Evolutionary conservation across 2,113 vertebrate genomes (phyloP).

Genomic region (Trogon melanurus): DNA sequence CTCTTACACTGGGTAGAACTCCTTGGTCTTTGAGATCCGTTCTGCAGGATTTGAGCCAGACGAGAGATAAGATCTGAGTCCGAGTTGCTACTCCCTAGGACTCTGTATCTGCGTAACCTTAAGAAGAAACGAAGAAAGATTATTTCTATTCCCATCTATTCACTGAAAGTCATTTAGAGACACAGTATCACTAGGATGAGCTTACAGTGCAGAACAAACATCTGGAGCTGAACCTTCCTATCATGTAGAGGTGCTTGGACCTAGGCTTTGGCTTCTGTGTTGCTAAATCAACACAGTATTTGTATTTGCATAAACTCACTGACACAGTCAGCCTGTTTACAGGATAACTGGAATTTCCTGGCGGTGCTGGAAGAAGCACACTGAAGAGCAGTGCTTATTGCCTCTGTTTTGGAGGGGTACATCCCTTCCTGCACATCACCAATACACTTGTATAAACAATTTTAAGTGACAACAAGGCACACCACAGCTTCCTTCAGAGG

Average conservation of each 20-base stretch:
- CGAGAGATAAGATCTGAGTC: slow-evolving; percentile 95
- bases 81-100: slow-evolving; percentile 89
- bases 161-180: neutral
- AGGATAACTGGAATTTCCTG: neutral
- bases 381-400: neutral
- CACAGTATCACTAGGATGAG: neutral
- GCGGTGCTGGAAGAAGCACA: neutral
- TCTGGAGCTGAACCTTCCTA: neutral
- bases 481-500: neutral
- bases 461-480: neutral
- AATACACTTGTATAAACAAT: neutral
- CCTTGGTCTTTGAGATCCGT: slow-evolving; percentile 84
- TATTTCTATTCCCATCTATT: slow-evolving; percentile 45
- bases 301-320: neutral
- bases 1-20: slow-evolving; percentile 83
- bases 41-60: slow-evolving; percentile 94
- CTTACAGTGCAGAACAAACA: neutral
- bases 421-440: neutral
- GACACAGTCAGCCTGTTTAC: neutral
- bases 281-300: neutral
- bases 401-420: neutral
- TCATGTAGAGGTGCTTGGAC: neutral
- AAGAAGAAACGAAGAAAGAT: slow-evolving; percentile 66
- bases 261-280: neutral
- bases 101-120: slow-evolving; percentile 90